Base-by-base conservation (phyloP, 2,888 invertebrate species). In the Heliconius cydno region DNA sequence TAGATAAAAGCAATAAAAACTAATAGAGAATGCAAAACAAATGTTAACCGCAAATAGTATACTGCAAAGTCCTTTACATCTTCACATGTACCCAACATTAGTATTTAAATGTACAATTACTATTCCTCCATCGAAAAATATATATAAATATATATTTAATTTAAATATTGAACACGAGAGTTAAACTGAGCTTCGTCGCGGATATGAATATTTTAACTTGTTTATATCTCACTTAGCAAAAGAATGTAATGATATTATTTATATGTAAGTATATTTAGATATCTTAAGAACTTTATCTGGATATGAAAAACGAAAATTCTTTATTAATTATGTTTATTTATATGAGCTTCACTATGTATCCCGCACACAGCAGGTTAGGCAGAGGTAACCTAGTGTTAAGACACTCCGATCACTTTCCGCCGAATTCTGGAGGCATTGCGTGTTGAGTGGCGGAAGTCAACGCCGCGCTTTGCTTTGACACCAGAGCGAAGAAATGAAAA, bases 71-170 rank as follows among this genome's bases (percentile, higher is more conserved):
- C 9, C 19, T 72, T 52, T 15, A 72, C 10, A 12, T 52, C 52
- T 72, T 10, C 25, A 71, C 12, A 25, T 46, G n/a, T n/a, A n/a
- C n/a, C n/a, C n/a, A n/a, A n/a, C 70, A 74, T n/a, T 41, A 60
- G 41, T 68, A 68, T 67, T 79, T 68, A 46, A 76, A 57, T 78
- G 57, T 25, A 5, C 71, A 65, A 81, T 84, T 84, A 79, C 70
- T 78, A 83, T 82, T 74, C 77, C 38, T 34, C 65, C 67, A 72
- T 76, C 78, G 76, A 70, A 74, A 77, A 52, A 41, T 52, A 46
- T 28, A 81, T 52, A 77, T 74, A 70, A 74, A 77, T 41, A 41
- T 52, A 46, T 28, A 81, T 52, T 79, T 74, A 63, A 71, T 80
- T 52, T 60, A n/a, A 63, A 66, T 72, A 76, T 78, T 52, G 28